A percentile compares a stretch with the other conserved stretches of the same genome.
Conservation (phyloP, 1,140 invertebrate species). For the Centruroides sculpturatus region DNA sequence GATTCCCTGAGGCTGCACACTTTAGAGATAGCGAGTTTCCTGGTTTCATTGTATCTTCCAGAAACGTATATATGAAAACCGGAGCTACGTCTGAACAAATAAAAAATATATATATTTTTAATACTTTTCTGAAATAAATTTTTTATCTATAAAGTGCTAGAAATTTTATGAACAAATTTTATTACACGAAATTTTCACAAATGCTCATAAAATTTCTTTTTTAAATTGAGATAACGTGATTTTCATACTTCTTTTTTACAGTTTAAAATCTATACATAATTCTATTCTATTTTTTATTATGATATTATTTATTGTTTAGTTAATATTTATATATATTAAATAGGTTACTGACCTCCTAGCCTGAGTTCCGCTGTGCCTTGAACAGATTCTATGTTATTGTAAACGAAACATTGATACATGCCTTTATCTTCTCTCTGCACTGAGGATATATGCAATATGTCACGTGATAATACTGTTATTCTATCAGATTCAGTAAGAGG, state of each 20-base stretch:
- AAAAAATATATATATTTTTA: not conserved
- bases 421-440: slow-evolving; percentile 90
- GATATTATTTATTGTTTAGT: no score
- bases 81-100: slow-evolving; percentile 62
- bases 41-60: slow-evolving; percentile 68
- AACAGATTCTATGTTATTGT: slow-evolving; percentile 76
- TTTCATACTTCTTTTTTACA: no score
- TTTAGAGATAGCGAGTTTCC: slow-evolving; percentile 68
- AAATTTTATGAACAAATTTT: not conserved
- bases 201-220: no score
- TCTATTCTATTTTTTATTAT: no score
- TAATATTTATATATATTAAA: no score
- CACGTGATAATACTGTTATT: slow-evolving; percentile 3
- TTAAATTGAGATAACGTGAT: no score
- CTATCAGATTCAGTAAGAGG: slow-evolving; percentile 8
- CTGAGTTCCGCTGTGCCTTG: slow-evolving; percentile 29
- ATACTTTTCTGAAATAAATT: not conserved
- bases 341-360: slow-evolving; percentile 27
- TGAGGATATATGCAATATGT: slow-evolving; percentile 32
- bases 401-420: slow-evolving; percentile 93
- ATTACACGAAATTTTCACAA: not conserved
- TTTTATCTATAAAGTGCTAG: not conserved
- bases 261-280: no score
- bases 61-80: slow-evolving; percentile 50
- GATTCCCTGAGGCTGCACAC: slow-evolving; percentile 73